These are phyloP conservation scores for Palythoa grandis DNA, from an alignment of 92 coral and sea anemone species.

Conservation along the genomic window DNA sequence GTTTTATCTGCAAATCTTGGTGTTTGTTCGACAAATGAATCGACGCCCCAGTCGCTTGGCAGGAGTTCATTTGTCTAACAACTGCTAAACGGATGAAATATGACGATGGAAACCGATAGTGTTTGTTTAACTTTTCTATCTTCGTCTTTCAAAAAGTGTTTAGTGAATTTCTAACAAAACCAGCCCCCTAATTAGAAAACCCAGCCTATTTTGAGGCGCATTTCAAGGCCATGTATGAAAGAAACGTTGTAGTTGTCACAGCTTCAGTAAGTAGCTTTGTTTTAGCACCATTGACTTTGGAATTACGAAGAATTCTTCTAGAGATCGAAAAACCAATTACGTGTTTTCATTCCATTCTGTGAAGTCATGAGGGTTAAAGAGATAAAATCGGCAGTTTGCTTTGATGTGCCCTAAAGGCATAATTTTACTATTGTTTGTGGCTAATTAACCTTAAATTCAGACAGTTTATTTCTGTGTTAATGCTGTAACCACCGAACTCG, in stretches of 20 bases:
- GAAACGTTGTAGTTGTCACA: not conserved
- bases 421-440: not conserved
- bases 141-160: constrained; percentile 58
- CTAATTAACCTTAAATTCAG: constrained; percentile 8
- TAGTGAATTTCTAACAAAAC: constrained; percentile 68
- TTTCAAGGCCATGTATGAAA: not conserved
- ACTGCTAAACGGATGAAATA: not conserved
- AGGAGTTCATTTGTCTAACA: not conserved
- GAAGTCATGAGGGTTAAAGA: not conserved
- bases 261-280: not conserved
- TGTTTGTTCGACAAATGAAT: not conserved
- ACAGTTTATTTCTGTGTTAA: not conserved
- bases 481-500: not conserved
- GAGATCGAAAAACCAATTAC: not conserved
- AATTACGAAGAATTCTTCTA: not conserved
- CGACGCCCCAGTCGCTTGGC: not conserved
- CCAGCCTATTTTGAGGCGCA: constrained; percentile 18
- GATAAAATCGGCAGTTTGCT: not conserved
- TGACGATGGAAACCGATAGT: constrained; percentile 26
- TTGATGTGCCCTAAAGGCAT: not conserved
- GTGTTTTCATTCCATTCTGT: not conserved
- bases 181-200: constrained; percentile 77
- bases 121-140: constrained; percentile 40
- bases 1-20: not conserved
- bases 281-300: not conserved